Base-by-base conservation (phyloP, 2,888 invertebrate genomes). In the Melieria omissa region DNA sequence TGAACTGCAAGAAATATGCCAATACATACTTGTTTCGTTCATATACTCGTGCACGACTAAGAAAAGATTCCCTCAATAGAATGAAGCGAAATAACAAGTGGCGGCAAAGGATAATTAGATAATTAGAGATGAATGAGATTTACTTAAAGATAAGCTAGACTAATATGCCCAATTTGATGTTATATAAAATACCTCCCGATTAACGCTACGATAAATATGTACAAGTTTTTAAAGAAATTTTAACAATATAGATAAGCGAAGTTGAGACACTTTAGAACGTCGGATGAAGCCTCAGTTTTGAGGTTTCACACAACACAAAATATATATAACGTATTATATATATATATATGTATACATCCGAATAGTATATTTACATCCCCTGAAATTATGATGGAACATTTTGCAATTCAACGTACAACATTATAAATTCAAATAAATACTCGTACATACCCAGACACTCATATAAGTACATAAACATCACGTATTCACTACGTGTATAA, bases 231-330 rank as follows among this genome's bases (percentile, higher is more conserved):
- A 49, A 67, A 67, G 41, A 55, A 63, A 29, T 29, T 29, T 29
- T 29, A 29, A 29, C 29, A 29, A 63, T 41, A 69, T 54, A 67
- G 65, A 71, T 72, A 76, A 71, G 60, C 46, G 66, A 65, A 66
- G 58, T 71, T 69, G 67, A 74, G 64, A 47, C 61, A 73, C 52
- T 73, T 74, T 71, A 79, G 71, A 64, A 57, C 61, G 46, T 74
- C 72, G 72, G 55, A 72, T 74, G 77, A 78, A 78, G 75, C 79
- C 82, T 81, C 81, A 82, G 82, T 81, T 82, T 80, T 81, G 82
- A 82, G 82, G 82, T 82, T 82, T 82, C 82, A 65, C 45, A 54
- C 29, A 3, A 16, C 14, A 55, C 4, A 29, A 16, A 14, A 55
- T n/a, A 55, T 47, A 72, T 58, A n/a, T 45, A 62, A 52, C n/a